These are phyloP conservation scores for Acanthurus lineatus DNA, from an alignment of 2,797 vertebrate genomes.

Conservation along the genomic window DNA sequence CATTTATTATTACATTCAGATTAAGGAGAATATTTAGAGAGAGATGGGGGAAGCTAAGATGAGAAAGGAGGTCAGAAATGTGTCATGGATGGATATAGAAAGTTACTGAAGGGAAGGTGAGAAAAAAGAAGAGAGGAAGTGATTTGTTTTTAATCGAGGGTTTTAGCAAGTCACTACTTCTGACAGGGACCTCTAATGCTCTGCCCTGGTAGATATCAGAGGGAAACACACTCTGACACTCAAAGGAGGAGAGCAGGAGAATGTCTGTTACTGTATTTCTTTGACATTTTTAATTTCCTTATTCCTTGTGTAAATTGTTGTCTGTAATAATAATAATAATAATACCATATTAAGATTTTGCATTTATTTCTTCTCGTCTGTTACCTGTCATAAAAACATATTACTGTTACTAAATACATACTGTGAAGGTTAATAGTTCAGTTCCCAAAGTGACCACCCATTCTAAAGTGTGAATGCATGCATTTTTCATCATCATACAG, in stretches of 20 bases:
- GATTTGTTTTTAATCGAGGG: conserved; percentile 44
- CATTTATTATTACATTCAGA: not conserved
- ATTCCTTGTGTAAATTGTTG: not conserved
- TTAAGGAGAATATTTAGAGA: conserved; percentile 5
- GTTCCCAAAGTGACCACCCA: conserved; percentile 3
- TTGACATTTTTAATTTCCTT: not conserved
- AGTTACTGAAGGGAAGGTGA: conserved; percentile 11
- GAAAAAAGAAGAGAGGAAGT: conserved; percentile 33
- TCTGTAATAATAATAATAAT: not conserved
- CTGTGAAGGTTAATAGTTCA: conserved; percentile 20
- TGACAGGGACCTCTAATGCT: conserved; percentile 35
- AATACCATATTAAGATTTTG: not conserved
- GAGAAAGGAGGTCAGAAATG: not conserved
- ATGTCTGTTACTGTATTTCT: not conserved
- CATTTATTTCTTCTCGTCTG: not conserved
- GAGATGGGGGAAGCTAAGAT: conserved; percentile 9
- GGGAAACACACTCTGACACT: conserved; percentile 13
- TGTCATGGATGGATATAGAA: not conserved
- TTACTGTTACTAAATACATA: not conserved
- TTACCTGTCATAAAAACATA: not conserved
- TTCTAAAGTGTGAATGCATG: conserved; percentile 19
- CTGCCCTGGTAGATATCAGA: conserved; percentile 27
- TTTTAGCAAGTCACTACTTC: conserved; percentile 55
- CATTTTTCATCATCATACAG: too few relatives aligned
- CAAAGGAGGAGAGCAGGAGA: not conserved